These are phyloP conservation scores for Tenrec ecaudatus DNA, from an alignment of 2,113 vertebrate species.

Conservation along the genomic window DNA sequence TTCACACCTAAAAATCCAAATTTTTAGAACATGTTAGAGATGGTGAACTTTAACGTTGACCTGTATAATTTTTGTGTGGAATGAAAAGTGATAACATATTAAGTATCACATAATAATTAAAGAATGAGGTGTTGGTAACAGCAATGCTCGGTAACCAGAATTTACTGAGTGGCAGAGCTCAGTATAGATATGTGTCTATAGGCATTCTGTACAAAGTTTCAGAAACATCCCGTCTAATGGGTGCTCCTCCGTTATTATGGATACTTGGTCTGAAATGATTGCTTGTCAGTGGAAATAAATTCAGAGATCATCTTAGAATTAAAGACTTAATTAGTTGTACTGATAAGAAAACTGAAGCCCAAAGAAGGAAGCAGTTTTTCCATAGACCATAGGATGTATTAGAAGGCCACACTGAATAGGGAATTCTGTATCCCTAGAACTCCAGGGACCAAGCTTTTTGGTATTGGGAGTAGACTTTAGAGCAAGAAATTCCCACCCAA, in stretches of 20 bases:
- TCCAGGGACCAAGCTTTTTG: not conserved
- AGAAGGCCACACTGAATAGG: not conserved
- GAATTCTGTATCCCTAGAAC: not conserved
- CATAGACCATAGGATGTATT: not conserved
- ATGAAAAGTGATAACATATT: not conserved
- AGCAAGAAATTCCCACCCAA: not conserved
- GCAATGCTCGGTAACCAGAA: slow-evolving; percentile 49
- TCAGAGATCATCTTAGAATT: slow-evolving; percentile 30
- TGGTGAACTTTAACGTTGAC: slow-evolving; percentile 27
- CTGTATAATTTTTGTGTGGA: not conserved
- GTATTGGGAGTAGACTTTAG: not conserved
- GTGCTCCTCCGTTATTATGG: not conserved
- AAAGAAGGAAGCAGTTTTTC: slow-evolving; percentile 30
- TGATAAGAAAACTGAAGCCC: slow-evolving; percentile 48
- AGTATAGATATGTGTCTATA: not conserved
- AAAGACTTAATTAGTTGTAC: slow-evolving; percentile 34
- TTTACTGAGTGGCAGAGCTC: slow-evolving; percentile 22
- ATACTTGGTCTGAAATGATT: slow-evolving; percentile 45
- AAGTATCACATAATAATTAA: not conserved
- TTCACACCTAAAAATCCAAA: slow-evolving; percentile 5
- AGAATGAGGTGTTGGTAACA: not conserved
- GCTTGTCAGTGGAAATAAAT: slow-evolving; percentile 39
- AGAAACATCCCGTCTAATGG: not conserved
- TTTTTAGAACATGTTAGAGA: not conserved
- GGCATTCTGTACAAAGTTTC: not conserved